Evolutionary conservation across 2,797 vertebrate species (phyloP).

Genomic region (Anableps anableps): DNA sequence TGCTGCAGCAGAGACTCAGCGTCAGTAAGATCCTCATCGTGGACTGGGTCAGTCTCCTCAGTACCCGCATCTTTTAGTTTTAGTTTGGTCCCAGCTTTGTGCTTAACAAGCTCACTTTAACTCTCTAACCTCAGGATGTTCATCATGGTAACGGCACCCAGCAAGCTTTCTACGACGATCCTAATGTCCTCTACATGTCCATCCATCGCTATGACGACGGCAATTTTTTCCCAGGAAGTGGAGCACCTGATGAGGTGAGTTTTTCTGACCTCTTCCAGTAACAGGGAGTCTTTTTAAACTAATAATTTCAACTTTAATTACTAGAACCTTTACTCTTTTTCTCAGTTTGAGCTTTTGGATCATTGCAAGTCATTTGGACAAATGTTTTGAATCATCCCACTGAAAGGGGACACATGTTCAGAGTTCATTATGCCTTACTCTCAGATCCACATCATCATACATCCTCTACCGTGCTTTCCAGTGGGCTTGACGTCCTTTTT

Average conservation of each 20-base stretch:
- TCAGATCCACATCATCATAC: no score
- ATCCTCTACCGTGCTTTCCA: no score
- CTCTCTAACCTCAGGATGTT: conserved; percentile 84
- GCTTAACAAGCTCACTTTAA: not conserved
- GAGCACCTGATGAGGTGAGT: conserved; percentile 90
- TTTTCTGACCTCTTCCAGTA: not conserved
- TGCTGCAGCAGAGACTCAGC: conserved; percentile 91
- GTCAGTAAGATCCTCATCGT: conserved; percentile 94
- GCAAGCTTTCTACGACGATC: conserved; percentile 95
- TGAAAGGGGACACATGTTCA: not conserved
- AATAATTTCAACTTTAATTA: not conserved
- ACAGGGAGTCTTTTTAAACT: not conserved
- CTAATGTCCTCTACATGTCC: conserved; percentile 92
- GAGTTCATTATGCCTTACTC: no score
- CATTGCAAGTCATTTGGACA: not conserved
- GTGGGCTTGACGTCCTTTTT: no score
- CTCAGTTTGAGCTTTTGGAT: not conserved
- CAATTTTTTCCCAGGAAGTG: conserved; percentile 97
- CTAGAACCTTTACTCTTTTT: not conserved
- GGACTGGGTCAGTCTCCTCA: conserved; percentile 89
- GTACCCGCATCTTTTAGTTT: not conserved
- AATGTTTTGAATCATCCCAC: not conserved
- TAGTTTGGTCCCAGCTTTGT: not conserved
- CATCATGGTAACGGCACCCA: conserved; percentile 97
- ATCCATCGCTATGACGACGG: conserved; percentile 97